Conservation (phyloP, 2,888 invertebrate genomes). For the Lagria hirta region DNA sequence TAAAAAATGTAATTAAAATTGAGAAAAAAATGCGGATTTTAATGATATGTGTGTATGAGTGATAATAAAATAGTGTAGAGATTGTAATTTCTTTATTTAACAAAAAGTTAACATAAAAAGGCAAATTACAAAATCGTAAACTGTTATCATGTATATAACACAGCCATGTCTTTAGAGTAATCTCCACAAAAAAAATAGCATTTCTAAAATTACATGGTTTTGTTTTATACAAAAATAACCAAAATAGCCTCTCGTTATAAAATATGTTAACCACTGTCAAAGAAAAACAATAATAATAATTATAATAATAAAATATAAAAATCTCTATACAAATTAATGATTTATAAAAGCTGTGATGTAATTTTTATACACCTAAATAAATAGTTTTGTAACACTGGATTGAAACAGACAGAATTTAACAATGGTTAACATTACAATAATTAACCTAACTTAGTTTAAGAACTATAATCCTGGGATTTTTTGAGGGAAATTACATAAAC, state of each 20-base stretch:
- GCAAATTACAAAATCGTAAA: constrained; percentile 34
- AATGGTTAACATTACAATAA: constrained; percentile 47
- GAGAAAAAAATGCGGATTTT: constrained; percentile 12
- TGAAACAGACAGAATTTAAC: constrained; percentile 42
- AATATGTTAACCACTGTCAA: constrained; percentile 48
- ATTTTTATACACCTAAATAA: constrained; percentile 33
- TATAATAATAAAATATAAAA: constrained; percentile 40
- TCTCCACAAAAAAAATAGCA: constrained; percentile 26
- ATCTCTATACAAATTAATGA: constrained; percentile 39
- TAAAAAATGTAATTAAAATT: constrained; percentile 9
- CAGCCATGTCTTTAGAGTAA: constrained; percentile 42
- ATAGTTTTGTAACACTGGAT: constrained; percentile 49
- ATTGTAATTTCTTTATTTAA: constrained; percentile 39
- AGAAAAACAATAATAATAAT: constrained; percentile 29
- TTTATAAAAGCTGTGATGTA: constrained; percentile 45
- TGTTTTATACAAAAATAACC: constrained; percentile 45
- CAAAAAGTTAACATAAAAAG: constrained; percentile 46
- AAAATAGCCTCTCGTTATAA: constrained; percentile 38
- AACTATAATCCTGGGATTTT: constrained; percentile 49
- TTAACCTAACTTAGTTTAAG: constrained; percentile 50
- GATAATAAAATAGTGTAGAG: constrained; percentile 28
- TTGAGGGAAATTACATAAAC: constrained; percentile 41
- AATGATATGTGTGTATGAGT: constrained; percentile 27
- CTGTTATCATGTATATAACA: constrained; percentile 44
- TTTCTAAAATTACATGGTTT: constrained; percentile 40